phyloP scores from a whole-genome alignment of 2,113 vertebrate genomes.

The Oryctolagus cuniculus region DNA sequence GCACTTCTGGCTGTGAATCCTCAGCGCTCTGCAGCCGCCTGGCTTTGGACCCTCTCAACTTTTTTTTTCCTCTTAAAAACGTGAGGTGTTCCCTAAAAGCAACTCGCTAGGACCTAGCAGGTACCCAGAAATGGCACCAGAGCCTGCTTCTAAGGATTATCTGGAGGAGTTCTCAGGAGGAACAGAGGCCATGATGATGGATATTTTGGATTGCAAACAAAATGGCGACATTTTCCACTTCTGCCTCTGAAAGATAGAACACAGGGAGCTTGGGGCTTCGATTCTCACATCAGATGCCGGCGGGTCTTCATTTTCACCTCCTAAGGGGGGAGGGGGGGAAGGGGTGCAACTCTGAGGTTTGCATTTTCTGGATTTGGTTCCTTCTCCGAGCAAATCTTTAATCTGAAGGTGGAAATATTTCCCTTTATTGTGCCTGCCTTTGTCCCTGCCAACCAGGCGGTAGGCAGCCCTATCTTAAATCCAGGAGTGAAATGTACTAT shows the following conservation, averaged over 20 bases:
- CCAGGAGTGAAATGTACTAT: constrained; percentile 41
- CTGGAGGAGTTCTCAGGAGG: constrained; percentile 68
- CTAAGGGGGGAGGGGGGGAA: constrained; percentile 61
- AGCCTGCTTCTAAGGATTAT: constrained; percentile 58
- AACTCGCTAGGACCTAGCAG: neutral
- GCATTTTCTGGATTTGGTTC: constrained; percentile 44
- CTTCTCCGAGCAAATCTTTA: constrained; percentile 45
- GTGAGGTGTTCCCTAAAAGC: constrained; percentile 22
- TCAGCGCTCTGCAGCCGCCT: neutral
- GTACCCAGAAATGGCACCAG: constrained; percentile 29
- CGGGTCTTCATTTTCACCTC: constrained; percentile 78
- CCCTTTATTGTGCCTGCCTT: constrained; percentile 53
- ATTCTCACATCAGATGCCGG: constrained; percentile 76
- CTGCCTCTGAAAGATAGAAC: constrained; percentile 83
- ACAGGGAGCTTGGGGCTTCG: constrained; percentile 74
- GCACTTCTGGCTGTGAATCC: constrained; percentile 29
- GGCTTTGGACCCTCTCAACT: neutral
- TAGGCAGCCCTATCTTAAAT: neutral
- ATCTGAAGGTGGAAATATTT: constrained; percentile 73
- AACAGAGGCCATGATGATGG: constrained; percentile 82
- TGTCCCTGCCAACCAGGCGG: constrained; percentile 54
- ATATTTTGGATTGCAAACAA: constrained; percentile 88
- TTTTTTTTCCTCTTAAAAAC: constrained; percentile 50
- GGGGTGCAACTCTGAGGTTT: constrained; percentile 76
- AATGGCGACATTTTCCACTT: constrained; percentile 88